phyloP scores from a whole-genome alignment of 2,797 vertebrate species.

The Brachymystax lenok region DNA sequence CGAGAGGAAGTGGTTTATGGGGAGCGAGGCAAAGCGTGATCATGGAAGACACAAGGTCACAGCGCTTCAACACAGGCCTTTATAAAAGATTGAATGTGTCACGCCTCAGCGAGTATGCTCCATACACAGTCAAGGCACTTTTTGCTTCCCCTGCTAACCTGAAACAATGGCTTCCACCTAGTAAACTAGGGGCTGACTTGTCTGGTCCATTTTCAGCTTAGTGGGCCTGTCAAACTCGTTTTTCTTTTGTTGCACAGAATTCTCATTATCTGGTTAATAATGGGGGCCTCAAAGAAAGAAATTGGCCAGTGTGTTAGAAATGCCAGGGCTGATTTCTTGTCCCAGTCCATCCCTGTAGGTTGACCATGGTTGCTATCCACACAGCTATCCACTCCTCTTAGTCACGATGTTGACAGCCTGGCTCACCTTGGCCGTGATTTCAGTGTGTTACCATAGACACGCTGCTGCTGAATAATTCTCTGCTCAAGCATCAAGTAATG shows the following conservation, averaged over 20 bases:
- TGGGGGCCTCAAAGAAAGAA: no score
- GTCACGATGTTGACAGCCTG: constrained; percentile 43
- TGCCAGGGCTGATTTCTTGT: no score
- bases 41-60: constrained; percentile 41
- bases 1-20: constrained; percentile 37
- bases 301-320: no score
- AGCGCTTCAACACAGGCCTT: constrained; percentile 20
- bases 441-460: constrained; percentile 62
- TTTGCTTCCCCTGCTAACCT: background rate
- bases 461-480: constrained; percentile 28
- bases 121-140: constrained; percentile 15
- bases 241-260: no score
- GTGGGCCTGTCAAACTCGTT: no score
- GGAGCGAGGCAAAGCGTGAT: constrained; percentile 36
- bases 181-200: background rate
- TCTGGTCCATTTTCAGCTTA: no score
- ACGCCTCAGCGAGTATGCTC: constrained; percentile 35
- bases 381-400: background rate
- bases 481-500: constrained; percentile 23
- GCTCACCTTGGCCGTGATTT: constrained; percentile 52
- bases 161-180: background rate
- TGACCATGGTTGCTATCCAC: background rate
- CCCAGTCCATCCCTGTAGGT: no score
- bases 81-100: constrained; percentile 39
- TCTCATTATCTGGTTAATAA: no score